Evolutionary conservation across 2,113 vertebrate genomes (phyloP).

Genomic region (Strigops habroptila): DNA sequence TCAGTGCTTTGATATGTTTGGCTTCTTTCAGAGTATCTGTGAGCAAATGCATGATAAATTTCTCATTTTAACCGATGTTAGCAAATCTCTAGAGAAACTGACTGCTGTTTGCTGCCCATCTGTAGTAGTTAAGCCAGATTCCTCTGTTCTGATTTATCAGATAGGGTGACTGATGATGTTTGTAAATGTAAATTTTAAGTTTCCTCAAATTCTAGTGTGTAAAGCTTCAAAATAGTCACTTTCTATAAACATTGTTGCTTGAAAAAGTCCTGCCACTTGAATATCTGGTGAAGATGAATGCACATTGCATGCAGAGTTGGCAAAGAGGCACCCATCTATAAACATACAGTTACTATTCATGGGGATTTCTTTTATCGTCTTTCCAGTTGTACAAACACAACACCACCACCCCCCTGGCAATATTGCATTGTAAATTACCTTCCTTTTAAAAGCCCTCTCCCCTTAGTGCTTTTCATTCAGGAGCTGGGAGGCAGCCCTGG

Average conservation of each 20-base stretch:
- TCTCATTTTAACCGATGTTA: constrained; percentile 10
- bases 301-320: constrained; percentile 1
- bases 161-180: constrained; percentile 57
- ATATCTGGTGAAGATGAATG: constrained; percentile 56
- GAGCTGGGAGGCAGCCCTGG: constrained; percentile 45
- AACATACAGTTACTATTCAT: constrained; percentile 50
- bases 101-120: constrained; percentile 15
- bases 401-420: constrained; percentile 32
- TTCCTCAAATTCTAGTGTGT: constrained; percentile 52
- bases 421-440: constrained; percentile 62
- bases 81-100: constrained; percentile 23
- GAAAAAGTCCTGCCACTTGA: constrained; percentile 51
- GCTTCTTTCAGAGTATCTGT: not conserved
- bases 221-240: constrained; percentile 54
- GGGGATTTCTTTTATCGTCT: constrained; percentile 53
- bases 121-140: constrained; percentile 43
- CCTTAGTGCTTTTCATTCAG: constrained; percentile 50
- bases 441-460: constrained; percentile 52
- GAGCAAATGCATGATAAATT: not conserved
- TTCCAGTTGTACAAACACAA: constrained; percentile 58
- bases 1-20: constrained; percentile 2
- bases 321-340: constrained; percentile 54
- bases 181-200: constrained; percentile 50
- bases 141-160: constrained; percentile 47
- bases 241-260: constrained; percentile 44